These are phyloP conservation scores for Canis aureus DNA, from an alignment of 2,113 vertebrate genomes.

Conservation along the genomic window DNA sequence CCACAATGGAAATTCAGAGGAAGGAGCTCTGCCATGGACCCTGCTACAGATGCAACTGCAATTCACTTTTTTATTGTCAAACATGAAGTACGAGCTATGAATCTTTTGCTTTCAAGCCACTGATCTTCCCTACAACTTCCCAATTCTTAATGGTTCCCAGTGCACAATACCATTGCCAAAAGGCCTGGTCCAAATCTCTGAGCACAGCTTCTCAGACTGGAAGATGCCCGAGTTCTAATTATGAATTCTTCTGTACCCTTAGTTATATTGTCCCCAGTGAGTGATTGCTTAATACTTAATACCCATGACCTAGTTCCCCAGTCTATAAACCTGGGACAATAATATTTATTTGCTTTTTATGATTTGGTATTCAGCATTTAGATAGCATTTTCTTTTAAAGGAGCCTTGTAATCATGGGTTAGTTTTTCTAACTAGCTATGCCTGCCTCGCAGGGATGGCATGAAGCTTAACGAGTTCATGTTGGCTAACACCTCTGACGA, in stretches of 20 bases:
- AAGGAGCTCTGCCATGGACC: not conserved
- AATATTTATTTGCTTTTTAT: conserved; percentile 70
- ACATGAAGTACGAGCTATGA: not conserved
- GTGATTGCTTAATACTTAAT: conserved; percentile 29
- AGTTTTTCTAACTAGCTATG: conserved; percentile 42
- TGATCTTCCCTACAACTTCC: conserved; percentile 21
- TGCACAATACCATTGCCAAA: not conserved
- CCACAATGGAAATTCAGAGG: not conserved
- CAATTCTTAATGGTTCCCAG: not conserved
- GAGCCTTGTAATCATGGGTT: conserved; percentile 10
- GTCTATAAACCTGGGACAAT: conserved; percentile 67
- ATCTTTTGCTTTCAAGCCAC: conserved; percentile 7
- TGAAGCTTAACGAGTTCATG: conserved; percentile 1
- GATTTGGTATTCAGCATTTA: conserved; percentile 50
- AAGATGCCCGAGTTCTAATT: conserved; percentile 26
- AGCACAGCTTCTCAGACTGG: not conserved
- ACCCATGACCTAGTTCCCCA: conserved; percentile 54
- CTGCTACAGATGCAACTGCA: not conserved
- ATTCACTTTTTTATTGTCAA: not conserved
- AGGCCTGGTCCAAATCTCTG: not conserved
- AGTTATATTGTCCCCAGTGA: not conserved
- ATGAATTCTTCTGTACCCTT: not conserved
- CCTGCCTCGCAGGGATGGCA: conserved; percentile 18
- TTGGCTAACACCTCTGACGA: conserved; percentile 36
- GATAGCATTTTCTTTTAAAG: conserved; percentile 62